A percentile compares a stretch with the other conserved stretches of the same genome.
Evolutionary conservation across 2,797 vertebrate genomes (phyloP).

Genomic region (Pampus argenteus): DNA sequence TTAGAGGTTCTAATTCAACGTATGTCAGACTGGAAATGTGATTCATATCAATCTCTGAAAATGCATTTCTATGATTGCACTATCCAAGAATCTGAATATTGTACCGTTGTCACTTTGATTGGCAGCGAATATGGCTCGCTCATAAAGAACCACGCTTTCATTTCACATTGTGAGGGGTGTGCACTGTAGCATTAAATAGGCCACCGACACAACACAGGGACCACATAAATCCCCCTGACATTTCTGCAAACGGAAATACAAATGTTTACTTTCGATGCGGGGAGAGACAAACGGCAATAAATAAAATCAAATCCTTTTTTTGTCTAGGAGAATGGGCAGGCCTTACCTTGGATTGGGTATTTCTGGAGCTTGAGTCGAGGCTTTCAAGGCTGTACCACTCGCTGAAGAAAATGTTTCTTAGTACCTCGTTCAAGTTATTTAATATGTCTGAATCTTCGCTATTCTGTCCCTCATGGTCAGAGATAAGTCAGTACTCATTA

Average conservation of each 20-base stretch:
- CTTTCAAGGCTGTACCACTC: constrained; percentile 7
- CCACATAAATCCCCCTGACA: constrained; percentile 69
- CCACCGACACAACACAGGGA: constrained; percentile 57
- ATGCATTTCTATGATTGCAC: constrained; percentile 15
- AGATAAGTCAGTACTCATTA: constrained; percentile 21
- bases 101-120: constrained; percentile 37
- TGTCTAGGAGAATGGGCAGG: constrained; percentile 16
- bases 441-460: constrained; percentile 9
- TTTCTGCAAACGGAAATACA: constrained; percentile 57
- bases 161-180: constrained; percentile 55
- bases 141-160: constrained; percentile 40
- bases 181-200: constrained; percentile 73
- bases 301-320: constrained; percentile 42
- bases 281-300: constrained; percentile 19
- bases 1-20: not conserved
- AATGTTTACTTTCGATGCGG: constrained; percentile 62
- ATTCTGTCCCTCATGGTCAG: not conserved
- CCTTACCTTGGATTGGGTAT: constrained; percentile 18
- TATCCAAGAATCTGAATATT: constrained; percentile 30
- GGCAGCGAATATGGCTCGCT: constrained; percentile 20
- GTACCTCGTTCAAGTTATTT: constrained; percentile 5
- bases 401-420: not conserved
- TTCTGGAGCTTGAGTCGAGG: constrained; percentile 9
- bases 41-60: constrained; percentile 27
- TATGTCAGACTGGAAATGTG: constrained; percentile 23